Evolutionary conservation across 2,113 vertebrate genomes (phyloP).

Genomic region (Myotis brandtii): DNA sequence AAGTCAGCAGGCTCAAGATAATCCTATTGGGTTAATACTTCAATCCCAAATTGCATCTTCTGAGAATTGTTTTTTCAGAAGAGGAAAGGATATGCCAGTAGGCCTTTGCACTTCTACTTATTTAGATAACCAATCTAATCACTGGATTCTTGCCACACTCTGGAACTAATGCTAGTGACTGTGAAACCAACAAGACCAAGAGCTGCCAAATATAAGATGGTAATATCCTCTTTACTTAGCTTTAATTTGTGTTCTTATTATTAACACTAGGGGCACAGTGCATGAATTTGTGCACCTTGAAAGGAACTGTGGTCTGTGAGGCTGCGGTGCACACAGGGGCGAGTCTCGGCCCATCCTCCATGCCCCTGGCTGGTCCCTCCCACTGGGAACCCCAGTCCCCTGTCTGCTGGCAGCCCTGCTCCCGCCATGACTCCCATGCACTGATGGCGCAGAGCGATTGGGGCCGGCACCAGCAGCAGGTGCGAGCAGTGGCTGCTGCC

Average conservation of each 20-base stretch:
- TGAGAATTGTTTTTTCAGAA: neutral
- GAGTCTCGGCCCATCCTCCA: no score
- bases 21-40: neutral
- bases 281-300: no score
- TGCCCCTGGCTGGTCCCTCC: no score
- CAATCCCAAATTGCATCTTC: neutral
- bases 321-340: no score
- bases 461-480: no score
- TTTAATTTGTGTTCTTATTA: neutral
- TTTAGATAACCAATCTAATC: neutral
- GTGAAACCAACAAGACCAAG: slow-evolving; percentile 7
- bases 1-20: neutral
- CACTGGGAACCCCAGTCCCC: no score
- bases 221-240: neutral
- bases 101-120: neutral
- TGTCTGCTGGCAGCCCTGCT: no score
- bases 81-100: neutral
- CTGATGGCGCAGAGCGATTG: no score
- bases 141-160: neutral
- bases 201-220: neutral
- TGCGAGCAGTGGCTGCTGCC: no score
- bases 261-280: neutral
- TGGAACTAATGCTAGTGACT: neutral
- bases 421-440: no score
- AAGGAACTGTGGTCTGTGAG: no score